Evolutionary conservation across 2,888 invertebrate species (phyloP), one percentile per base, ranked within the genome.

Genomic region (Lumbricus terrestris): DNA sequence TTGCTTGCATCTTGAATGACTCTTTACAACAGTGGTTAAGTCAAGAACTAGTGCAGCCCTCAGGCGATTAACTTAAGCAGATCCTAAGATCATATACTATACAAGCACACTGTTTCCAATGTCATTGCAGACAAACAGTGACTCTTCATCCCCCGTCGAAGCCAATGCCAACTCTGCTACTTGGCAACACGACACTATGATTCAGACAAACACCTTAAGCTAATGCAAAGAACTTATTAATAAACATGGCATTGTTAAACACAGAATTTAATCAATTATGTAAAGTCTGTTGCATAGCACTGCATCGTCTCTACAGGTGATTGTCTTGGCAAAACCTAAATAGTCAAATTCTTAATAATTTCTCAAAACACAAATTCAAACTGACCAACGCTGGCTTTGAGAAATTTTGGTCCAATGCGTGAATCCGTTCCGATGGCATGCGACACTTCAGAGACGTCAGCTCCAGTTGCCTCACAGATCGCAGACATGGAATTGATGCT

Each of bases 401-500:
- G 96, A 95, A 99, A 99, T 95, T 99, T 98, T 0, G 97, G 97
- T 0, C 99, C 99, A 90, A 99, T 99, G 92, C 99, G 96, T 0
- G 97, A 97, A 95, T 99, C 99, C 91, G 97, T 96, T 4, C 99
- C 99, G 2, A 99, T 97, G 0, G 99, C 99, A 93, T 97, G 96
- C 0, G 99, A 98, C 2, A 99, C 99, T 95, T 99, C 98, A 0
- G 97, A 97, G 0, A 99, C 98, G 95, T 99, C 98, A 3, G 99
- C 99, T 20, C 88, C 99, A 0, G 99, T 99, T 0, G 97, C 97
- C 95, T 99, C 99, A 95, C 99, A 99, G 0, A 99, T 97, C 0
- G 99, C 99, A 0, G 99, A 98, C 92, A 99, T 95, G 0, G 99
- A 98, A 95, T 99, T 99, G 91, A 99, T 99, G 94, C 98, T 98